Evolutionary conservation across 2,888 invertebrate genomes (phyloP).

Genomic region (Parapristionchus giblindavisi): DNA sequence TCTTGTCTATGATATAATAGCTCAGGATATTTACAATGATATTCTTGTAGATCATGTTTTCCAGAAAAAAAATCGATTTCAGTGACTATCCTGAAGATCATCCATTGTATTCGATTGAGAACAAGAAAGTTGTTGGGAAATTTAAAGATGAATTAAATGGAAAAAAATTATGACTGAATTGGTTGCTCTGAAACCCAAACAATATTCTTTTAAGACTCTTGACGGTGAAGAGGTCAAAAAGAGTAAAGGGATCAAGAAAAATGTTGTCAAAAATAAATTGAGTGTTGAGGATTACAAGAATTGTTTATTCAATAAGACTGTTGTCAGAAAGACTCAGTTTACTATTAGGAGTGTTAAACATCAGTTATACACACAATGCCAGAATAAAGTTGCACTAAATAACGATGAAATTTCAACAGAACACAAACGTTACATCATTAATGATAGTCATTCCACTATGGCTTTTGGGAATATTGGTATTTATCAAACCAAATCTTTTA

Average conservation of each 20-base stretch:
- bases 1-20: slow-evolving; percentile 39
- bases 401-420: slow-evolving; percentile 35
- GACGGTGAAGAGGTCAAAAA: slow-evolving; percentile 16
- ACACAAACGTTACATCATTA: slow-evolving; percentile 38
- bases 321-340: slow-evolving; percentile 38
- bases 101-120: slow-evolving; percentile 42
- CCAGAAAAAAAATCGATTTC: slow-evolving; percentile 53
- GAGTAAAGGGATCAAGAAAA: slow-evolving; percentile 11
- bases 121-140: slow-evolving; percentile 39
- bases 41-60: slow-evolving; percentile 24
- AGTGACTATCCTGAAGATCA: slow-evolving; percentile 61
- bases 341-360: slow-evolving; percentile 41
- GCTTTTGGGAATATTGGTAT: slow-evolving; percentile 40
- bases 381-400: slow-evolving; percentile 39
- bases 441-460: slow-evolving; percentile 36
- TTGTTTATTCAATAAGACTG: slow-evolving; percentile 34
- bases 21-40: slow-evolving; percentile 41
- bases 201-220: slow-evolving; percentile 6
- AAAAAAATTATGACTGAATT: slow-evolving; percentile 5
- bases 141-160: slow-evolving; percentile 35
- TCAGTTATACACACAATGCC: slow-evolving; percentile 35
- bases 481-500: slow-evolving; percentile 44
- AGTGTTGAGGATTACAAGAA: slow-evolving; percentile 43
- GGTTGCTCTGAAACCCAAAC: slow-evolving; percentile 3
- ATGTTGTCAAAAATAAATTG: slow-evolving; percentile 2